Conservation (phyloP, 1,140 invertebrate species). For the Drosophila arawakana region DNA sequence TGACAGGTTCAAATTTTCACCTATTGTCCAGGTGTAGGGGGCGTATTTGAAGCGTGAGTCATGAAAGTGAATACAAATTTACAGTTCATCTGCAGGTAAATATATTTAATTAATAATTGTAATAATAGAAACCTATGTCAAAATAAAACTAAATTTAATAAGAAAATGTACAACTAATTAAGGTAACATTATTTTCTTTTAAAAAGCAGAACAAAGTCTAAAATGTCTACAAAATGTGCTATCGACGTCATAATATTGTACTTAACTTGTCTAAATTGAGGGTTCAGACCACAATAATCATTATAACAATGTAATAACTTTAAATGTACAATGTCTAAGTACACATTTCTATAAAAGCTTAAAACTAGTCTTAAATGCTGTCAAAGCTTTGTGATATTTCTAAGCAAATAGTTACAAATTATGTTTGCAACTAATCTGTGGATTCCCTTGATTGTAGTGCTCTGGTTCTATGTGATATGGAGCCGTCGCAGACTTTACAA, state of each 20-base stretch:
- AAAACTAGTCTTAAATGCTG: not conserved
- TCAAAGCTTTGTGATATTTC: not conserved
- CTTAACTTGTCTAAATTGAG: constrained; percentile 27
- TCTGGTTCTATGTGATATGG: constrained; percentile 70
- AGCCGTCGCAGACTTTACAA: constrained; percentile 58
- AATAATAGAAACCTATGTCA: too few relatives aligned
- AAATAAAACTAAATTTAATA: too few relatives aligned
- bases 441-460: constrained; percentile 11
- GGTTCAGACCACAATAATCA: not conserved
- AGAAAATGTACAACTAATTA: too few relatives aligned
- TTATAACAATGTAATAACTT: not conserved
- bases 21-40: constrained; percentile 24
- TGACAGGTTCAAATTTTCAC: constrained; percentile 45
- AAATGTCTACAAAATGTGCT: too few relatives aligned
- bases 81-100: constrained; percentile 33
- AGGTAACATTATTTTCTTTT: too few relatives aligned
- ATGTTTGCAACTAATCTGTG: constrained; percentile 17
- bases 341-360: constrained; percentile 12
- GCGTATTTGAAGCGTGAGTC: constrained; percentile 23
- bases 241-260: constrained; percentile 48
- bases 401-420: not conserved
- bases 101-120: too few relatives aligned
- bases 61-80: constrained; percentile 58
- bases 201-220: too few relatives aligned
- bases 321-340: not conserved